Conservation (phyloP, 1,140 invertebrate genomes). For the Euwallacea similis region DNA sequence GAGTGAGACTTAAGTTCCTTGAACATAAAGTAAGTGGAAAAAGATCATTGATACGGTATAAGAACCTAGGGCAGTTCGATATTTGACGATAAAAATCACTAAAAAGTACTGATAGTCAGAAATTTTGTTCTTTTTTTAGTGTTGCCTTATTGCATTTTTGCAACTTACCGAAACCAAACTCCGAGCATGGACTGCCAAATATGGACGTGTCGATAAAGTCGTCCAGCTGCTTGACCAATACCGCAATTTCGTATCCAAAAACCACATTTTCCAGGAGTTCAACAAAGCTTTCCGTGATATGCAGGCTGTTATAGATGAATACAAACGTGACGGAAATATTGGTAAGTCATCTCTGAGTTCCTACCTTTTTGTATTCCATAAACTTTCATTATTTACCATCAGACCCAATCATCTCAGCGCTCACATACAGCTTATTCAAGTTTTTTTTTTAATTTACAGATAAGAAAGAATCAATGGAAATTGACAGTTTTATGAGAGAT, state of each 20-base stretch:
- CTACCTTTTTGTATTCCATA: background rate
- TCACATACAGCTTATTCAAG: background rate
- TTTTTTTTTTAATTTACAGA: slow-evolving; percentile 53
- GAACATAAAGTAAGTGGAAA: slow-evolving; percentile 72
- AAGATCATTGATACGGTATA: background rate
- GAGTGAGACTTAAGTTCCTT: slow-evolving; percentile 82
- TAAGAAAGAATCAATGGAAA: slow-evolving; percentile 71
- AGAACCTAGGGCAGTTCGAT: background rate
- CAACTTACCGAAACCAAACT: slow-evolving; percentile 87
- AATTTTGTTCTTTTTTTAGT: slow-evolving; percentile 55
- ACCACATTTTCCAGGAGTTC: slow-evolving; percentile 92
- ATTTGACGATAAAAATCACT: background rate
- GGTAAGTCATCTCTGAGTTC: slow-evolving; percentile 56
- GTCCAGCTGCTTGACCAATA: slow-evolving; percentile 85
- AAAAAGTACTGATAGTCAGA: background rate
- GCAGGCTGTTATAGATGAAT: slow-evolving; percentile 88
- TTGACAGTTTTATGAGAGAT: slow-evolving; percentile 84
- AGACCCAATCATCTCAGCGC: slow-evolving; percentile 2
- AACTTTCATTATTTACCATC: no score
- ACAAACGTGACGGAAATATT: slow-evolving; percentile 82
- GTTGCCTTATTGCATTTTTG: slow-evolving; percentile 88
- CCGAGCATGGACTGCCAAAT: slow-evolving; percentile 86
- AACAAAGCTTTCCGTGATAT: slow-evolving; percentile 90
- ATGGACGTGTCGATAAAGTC: slow-evolving; percentile 81
- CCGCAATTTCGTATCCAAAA: slow-evolving; percentile 86